Evolutionary conservation across 2,113 vertebrate genomes (phyloP), one percentile per base, ranked within the genome.

Genomic region (Acanthisitta chloris): DNA sequence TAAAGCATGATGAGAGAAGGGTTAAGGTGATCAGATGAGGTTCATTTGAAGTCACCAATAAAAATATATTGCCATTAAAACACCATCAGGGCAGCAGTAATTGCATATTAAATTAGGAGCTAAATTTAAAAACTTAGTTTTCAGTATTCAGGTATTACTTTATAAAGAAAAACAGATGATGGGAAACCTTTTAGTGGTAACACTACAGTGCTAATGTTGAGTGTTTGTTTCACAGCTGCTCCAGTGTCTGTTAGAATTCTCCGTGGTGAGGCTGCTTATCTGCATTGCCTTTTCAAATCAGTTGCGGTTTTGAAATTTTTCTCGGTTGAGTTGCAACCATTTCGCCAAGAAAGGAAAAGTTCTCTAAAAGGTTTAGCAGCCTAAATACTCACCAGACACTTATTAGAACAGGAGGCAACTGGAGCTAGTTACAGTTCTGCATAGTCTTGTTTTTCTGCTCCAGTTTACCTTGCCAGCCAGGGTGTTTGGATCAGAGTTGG

Each of bases 71-170:
- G 97, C 96, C 97, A 97, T 98, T 97, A 97, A 98, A 98, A 98
- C 96, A 97, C 97, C 98, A 98, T 98, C 98, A 98, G 79, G 78
- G 97, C 97, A 97, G 97, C 95, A 87, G 97, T 98, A 98, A 98
- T 98, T 98, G 97, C 97, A 92, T 98, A 98, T 98, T 98, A 98
- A 98, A 98, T 98, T 98, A 97, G 97, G 96, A 97, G 92, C 98
- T 98, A 93, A 98, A 98, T 98, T 98, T 97, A 97, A 98, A 98
- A 98, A 98, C 98, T 98, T 98, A 97, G 88, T 77, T 70, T 96
- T 95, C 81, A 94, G 64, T 93, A 88, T 97, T 97, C 97, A 97
- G 95, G 90, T 97, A 93, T 97, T 90, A 96, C 92, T 96, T 95
- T 96, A 90, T 94, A 95, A 97, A 94, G 90, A 96, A 97, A 93